Evolutionary conservation across 35 echinoderm and acorn worm species (phyloP), one percentile per base, ranked within the genome.

Genomic region (Hemicentrotus pulcherrimus): DNA sequence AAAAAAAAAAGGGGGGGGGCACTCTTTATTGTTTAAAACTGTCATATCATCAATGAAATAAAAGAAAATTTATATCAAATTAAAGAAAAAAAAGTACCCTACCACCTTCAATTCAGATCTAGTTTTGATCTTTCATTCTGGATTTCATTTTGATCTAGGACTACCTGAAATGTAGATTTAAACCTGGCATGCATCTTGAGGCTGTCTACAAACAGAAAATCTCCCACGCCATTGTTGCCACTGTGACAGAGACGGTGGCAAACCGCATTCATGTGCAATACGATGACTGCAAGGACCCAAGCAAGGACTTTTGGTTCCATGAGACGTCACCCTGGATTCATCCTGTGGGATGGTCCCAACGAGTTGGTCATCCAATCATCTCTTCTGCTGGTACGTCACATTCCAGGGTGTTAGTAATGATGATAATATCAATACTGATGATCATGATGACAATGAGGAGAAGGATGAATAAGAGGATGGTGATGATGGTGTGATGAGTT

Each of bases 271-370:
- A 98, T 86, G 96, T 97, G 96, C 98, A 99, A 97, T 99, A 99
- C 88, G 96, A 97, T 32, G 96, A 96, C 96, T 98, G 97, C 52
- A 95, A 97, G 86, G 98, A 97, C 47, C 95, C 95, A 5, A 97
- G 94, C 95, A 95, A 97, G 86, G 98, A 99, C 89, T 99, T 98
- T 91, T 99, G 98, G 98, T 99, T 96, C 94, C 96, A 99, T 86
- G 85, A 95, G 85, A 96, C 95, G 8, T 99, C 98, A 9, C 96
- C 96, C 4, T 96, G 96, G 35, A 99, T 99, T 13, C 98, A 99
- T 46, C 98, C 98, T 2, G 95, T 97, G 13, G 98, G 97, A n/a
- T 99, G 98, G 98, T 98, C 97, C 0, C 94, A 95, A 86, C 41
- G 95, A 55, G 97, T 99, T 11, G 96, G 97, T 47, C 98, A 99